A percentile compares a stretch with the other conserved stretches of the same genome.
phyloP scores from a whole-genome alignment of 2,888 invertebrate genomes.

The Mythimna pallens region DNA sequence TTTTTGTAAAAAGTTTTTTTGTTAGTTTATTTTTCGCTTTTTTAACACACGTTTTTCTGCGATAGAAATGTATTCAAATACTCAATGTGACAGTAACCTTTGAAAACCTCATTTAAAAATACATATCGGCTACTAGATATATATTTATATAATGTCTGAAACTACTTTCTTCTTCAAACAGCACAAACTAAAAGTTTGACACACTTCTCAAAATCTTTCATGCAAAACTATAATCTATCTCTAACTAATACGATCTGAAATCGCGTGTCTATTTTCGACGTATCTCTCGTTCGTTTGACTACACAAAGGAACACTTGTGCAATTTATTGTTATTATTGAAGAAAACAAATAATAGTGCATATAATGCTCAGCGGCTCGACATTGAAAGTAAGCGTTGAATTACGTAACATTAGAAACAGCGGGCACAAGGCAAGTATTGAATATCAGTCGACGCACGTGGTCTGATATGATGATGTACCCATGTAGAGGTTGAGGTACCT shows the following conservation, averaged over 20 bases:
- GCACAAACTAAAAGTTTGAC: slow-evolving; percentile 19
- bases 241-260: not conserved
- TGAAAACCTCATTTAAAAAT: slow-evolving; percentile 6
- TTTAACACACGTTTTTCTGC: too few species aligned
- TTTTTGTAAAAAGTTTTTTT: too few species aligned
- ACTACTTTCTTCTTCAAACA: slow-evolving; percentile 32
- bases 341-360: slow-evolving; percentile 61
- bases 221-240: slow-evolving; percentile 5
- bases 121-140: not conserved
- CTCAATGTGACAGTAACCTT: not conserved
- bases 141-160: slow-evolving; percentile 26
- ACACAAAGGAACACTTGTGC: slow-evolving; percentile 46
- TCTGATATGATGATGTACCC: slow-evolving; percentile 58
- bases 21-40: too few species aligned
- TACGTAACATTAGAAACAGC: slow-evolving; percentile 87
- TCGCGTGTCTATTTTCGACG: not conserved
- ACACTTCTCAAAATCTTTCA: not conserved
- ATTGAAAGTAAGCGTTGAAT: slow-evolving; percentile 88
- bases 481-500: slow-evolving; percentile 9
- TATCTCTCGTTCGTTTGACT: not conserved
- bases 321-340: slow-evolving; percentile 52
- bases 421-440: slow-evolving; percentile 80
- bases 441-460: slow-evolving; percentile 86
- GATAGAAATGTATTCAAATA: not conserved
- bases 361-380: slow-evolving; percentile 74